Evolutionary conservation across 2,113 vertebrate genomes (phyloP).

Genomic region (Callithrix jacchus): DNA sequence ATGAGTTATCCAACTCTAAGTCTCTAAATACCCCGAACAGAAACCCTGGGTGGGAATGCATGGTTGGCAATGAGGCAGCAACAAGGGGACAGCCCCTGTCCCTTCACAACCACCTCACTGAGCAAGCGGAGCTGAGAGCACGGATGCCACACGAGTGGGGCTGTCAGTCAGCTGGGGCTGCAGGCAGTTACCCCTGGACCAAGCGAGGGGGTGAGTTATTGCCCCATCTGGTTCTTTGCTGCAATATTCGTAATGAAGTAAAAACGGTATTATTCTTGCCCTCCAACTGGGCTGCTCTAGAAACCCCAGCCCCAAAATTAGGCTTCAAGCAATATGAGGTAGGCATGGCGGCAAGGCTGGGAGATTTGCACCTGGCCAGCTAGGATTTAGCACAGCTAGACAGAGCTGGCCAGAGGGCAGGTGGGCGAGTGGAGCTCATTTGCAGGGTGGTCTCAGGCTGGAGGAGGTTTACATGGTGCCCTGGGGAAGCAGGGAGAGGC

Average conservation of each 20-base stretch:
- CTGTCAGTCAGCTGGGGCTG: not conserved
- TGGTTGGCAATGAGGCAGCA: not conserved
- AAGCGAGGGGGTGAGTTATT: too few species aligned
- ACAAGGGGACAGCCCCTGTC: not conserved
- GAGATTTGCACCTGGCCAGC: fast-evolving
- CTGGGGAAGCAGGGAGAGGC: not conserved
- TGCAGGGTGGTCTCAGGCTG: not conserved
- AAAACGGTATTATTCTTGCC: not conserved
- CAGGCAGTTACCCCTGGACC: not conserved
- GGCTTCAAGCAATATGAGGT: not conserved
- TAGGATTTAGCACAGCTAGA: not conserved
- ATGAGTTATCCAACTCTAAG: fast-evolving
- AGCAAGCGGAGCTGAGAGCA: not conserved
- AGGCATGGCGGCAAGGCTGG: not conserved
- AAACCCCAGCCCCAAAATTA: not conserved
- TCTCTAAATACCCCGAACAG: fast-evolving
- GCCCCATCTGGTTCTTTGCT: not conserved
- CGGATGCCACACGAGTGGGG: fast-evolving
- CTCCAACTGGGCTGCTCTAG: not conserved
- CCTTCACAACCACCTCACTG: not conserved
- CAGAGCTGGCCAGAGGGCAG: not conserved
- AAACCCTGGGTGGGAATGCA: not conserved
- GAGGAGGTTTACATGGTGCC: not conserved
- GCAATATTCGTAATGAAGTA: not conserved
- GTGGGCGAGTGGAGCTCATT: fast-evolving